Evolutionary conservation across 2,113 vertebrate genomes (phyloP).

Genomic region (Indicator maculatus): DNA sequence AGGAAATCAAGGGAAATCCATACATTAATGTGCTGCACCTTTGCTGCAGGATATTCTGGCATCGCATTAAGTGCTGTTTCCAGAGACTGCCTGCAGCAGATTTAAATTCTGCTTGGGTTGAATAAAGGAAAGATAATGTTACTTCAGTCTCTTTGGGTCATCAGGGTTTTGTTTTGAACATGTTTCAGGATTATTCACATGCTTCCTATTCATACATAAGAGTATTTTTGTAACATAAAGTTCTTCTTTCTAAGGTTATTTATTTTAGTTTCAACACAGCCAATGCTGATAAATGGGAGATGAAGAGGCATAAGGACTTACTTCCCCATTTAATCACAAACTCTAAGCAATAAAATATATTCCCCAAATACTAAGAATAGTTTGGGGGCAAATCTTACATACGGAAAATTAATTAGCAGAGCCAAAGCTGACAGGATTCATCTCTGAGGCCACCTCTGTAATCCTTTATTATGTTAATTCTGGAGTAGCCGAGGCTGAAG

Average conservation of each 20-base stretch:
- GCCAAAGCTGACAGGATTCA: neutral
- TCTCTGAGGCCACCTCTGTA: neutral
- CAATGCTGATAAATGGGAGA: neutral
- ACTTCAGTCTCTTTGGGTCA: neutral
- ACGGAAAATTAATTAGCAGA: neutral
- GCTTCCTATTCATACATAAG: neutral
- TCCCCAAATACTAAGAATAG: neutral
- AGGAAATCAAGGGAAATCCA: neutral
- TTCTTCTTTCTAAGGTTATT: constrained; percentile 25
- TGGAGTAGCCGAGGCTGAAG: neutral
- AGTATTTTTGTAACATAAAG: neutral
- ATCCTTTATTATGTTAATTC: neutral
- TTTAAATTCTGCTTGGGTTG: constrained; percentile 13
- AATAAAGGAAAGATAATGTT: constrained; percentile 34
- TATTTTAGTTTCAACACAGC: neutral
- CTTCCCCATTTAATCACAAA: neutral
- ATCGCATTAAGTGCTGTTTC: neutral
- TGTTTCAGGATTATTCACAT: constrained; percentile 24
- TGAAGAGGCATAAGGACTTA: neutral
- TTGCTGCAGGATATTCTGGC: neutral
- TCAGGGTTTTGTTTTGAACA: constrained; percentile 40
- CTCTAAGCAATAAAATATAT: neutral
- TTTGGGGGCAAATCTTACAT: neutral
- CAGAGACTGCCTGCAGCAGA: neutral
- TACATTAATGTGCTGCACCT: neutral